phyloP scores from a whole-genome alignment of 2,113 vertebrate genomes.

The Pseudonaja textilis region DNA sequence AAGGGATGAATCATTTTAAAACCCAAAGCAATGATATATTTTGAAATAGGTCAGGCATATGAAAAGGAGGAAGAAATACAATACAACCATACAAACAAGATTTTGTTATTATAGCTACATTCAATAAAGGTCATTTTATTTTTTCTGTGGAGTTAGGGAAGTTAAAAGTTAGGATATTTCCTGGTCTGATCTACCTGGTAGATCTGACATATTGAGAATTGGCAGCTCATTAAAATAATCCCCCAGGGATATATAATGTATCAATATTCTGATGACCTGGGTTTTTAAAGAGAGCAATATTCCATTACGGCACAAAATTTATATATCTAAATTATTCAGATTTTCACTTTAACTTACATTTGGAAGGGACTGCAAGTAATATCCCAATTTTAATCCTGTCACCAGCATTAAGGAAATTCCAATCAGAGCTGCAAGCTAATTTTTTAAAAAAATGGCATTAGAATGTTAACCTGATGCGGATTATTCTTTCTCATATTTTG shows the following conservation, averaged over 20 bases:
- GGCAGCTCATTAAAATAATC: not conserved
- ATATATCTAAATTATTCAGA: not conserved
- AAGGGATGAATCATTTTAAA: not conserved
- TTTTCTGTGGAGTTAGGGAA: not conserved
- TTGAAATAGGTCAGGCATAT: not conserved
- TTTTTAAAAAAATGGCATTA: conserved; percentile 37
- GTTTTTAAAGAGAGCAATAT: not conserved
- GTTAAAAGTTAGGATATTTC: not conserved
- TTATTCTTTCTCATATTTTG: not conserved
- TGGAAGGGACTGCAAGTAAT: conserved; percentile 59
- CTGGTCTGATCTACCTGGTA: not conserved
- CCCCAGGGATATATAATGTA: not conserved
- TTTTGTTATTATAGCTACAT: not conserved
- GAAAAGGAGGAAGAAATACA: not conserved
- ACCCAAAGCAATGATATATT: not conserved
- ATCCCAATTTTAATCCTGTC: conserved; percentile 52
- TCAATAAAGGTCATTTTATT: not conserved
- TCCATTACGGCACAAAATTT: not conserved
- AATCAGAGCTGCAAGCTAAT: conserved; percentile 67
- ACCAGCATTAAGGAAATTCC: conserved; percentile 66
- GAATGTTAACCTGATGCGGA: conserved; percentile 16
- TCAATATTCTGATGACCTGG: not conserved
- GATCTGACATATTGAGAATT: not conserved
- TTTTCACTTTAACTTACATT: conserved; percentile 60
- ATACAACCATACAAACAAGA: not conserved